Conservation (phyloP, 2,797 vertebrate species). For the Florisuga fusca region DNA sequence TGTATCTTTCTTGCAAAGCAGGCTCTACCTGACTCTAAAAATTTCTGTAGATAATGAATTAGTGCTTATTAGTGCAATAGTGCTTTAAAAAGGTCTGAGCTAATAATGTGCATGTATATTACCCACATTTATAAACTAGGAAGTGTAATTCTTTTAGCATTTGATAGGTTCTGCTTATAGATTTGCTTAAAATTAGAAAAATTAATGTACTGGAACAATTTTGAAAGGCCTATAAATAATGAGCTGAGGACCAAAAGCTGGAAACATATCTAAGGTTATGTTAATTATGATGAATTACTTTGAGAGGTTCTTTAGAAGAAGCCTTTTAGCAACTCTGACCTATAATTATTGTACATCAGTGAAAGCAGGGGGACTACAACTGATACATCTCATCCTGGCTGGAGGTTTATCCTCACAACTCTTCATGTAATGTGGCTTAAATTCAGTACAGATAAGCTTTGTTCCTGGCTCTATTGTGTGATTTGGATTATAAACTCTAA, state of each 20-base stretch:
- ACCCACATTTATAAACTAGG: slow-evolving; percentile 15
- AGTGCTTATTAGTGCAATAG: not conserved
- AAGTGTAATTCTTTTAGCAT: slow-evolving; percentile 9
- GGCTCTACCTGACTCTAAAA: not conserved
- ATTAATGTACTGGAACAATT: slow-evolving; percentile 75
- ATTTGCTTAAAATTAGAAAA: slow-evolving; percentile 75
- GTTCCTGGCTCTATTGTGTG: not conserved
- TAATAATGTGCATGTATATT: not conserved
- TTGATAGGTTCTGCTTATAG: slow-evolving; percentile 48
- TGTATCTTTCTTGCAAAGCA: not conserved
- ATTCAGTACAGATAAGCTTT: not conserved
- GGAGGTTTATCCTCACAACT: not conserved
- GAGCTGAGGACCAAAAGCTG: slow-evolving; percentile 51
- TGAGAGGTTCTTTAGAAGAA: slow-evolving; percentile 57
- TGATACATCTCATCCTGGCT: not conserved
- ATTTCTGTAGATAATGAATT: not conserved
- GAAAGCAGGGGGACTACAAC: not conserved
- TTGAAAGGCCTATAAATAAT: slow-evolving; percentile 72
- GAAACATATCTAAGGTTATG: slow-evolving; percentile 61
- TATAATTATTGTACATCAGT: slow-evolving; percentile 16
- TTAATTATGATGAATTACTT: slow-evolving; percentile 76
- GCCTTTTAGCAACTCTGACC: slow-evolving; percentile 55
- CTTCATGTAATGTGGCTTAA: not conserved
- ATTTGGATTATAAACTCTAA: not conserved
- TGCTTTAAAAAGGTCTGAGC: not conserved